phyloP scores from a whole-genome alignment of 2,797 vertebrate genomes.

The Pyrrhura leucotis region DNA sequence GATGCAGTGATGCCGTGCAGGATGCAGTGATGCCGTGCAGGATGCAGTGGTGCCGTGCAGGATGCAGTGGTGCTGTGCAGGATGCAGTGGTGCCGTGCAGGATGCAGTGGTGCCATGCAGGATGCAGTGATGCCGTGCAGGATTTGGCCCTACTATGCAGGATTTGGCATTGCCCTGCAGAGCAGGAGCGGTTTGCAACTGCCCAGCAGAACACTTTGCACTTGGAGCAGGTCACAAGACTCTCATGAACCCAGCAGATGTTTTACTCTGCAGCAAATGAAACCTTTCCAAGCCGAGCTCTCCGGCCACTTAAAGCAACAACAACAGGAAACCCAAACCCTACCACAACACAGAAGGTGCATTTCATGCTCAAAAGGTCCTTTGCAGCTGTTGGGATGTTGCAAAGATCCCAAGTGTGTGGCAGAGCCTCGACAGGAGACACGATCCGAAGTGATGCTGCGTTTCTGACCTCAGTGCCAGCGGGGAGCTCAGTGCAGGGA shows the following conservation, averaged over 20 bases:
- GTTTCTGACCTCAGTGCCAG: slow-evolving; percentile 2
- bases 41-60: not conserved
- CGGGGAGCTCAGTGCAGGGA: not conserved
- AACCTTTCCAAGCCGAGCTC: not conserved
- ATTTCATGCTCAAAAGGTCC: not conserved
- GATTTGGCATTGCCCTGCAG: accelerated
- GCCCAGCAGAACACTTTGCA: not conserved
- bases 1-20: not conserved
- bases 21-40: not conserved
- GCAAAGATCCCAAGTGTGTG: not conserved
- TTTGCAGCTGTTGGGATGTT: not conserved
- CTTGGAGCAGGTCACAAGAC: slow-evolving; percentile 7
- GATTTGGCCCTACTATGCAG: not conserved
- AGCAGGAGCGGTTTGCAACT: not conserved
- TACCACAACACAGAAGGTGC: accelerated
- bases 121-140: not conserved
- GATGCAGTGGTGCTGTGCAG: no score
- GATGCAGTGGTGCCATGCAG: accelerated
- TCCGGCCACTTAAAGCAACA: not conserved
- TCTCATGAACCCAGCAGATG: slow-evolving; percentile 62
- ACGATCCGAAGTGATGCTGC: not conserved
- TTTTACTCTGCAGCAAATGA: not conserved
- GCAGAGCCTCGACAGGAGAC: not conserved
- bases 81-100: not conserved
- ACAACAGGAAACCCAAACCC: accelerated